Percentiles rank a stretch among this genome's conserved stretches.
These are phyloP conservation scores for Solenopsis fugax DNA, from an alignment of 1,140 invertebrate species.

Conservation along the genomic window DNA sequence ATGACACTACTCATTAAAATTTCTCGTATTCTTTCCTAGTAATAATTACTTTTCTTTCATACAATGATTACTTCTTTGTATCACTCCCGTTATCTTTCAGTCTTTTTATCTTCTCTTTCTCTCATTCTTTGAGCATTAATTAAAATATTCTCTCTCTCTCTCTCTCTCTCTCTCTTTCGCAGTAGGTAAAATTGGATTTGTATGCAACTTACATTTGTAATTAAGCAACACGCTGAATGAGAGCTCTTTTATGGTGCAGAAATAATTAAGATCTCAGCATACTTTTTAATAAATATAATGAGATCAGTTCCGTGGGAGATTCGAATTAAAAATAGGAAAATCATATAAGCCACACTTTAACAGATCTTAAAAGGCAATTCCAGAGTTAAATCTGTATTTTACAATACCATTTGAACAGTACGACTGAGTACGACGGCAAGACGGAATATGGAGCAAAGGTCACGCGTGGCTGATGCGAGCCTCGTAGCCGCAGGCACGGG, in stretches of 20 bases:
- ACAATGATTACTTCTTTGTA: background rate
- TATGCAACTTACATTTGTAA: background rate
- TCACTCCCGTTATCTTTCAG: background rate
- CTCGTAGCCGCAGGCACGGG: constrained; percentile 11
- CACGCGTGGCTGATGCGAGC: constrained; percentile 48
- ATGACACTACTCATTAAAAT: constrained; percentile 32
- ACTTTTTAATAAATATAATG: constrained; percentile 18
- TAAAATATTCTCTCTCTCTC: background rate
- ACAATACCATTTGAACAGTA: background rate
- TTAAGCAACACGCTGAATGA: constrained; percentile 2
- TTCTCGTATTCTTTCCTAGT: constrained; percentile 6
- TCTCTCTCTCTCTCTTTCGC: too few species aligned
- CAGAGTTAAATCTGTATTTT: constrained; percentile 4
- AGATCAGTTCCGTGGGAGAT: background rate
- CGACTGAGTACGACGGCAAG: background rate
- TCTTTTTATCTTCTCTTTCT: background rate
- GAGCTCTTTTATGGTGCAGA: background rate
- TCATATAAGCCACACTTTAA: background rate
- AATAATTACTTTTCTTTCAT: constrained; percentile 40
- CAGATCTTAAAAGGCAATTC: background rate
- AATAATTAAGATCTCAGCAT: background rate
- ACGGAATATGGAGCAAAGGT: constrained; percentile 22
- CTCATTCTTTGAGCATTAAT: constrained; percentile 14
- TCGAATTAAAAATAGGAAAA: background rate
- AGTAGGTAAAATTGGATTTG: background rate